Conservation (phyloP, 1,140 invertebrate genomes). For the Drosophila parvula region DNA sequence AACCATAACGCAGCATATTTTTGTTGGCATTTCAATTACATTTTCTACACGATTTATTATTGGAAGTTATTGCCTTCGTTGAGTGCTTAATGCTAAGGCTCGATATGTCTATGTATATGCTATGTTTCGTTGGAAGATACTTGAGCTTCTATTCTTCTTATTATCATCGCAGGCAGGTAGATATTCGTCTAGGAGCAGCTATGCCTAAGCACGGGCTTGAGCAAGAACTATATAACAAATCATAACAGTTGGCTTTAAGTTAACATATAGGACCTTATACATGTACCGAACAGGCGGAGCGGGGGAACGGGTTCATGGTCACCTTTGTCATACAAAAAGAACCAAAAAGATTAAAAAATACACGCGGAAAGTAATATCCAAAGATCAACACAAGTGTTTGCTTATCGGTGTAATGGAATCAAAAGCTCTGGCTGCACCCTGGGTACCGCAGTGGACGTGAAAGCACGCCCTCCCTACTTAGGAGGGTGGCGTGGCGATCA, state of each 20-base stretch:
- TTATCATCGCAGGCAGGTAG: slow-evolving; percentile 49
- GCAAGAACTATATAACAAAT: slow-evolving; percentile 70
- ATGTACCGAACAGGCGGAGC: slow-evolving; percentile 37
- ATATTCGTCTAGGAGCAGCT: slow-evolving; percentile 41
- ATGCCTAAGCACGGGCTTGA: slow-evolving; percentile 58
- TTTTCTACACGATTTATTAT: slow-evolving; percentile 54
- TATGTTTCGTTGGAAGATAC: slow-evolving; percentile 73
- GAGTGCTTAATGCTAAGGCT: slow-evolving; percentile 68
- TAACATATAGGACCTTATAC: slow-evolving; percentile 47
- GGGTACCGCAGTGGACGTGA: background rate
- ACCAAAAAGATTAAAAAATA: slow-evolving; percentile 73
- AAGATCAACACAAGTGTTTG: slow-evolving; percentile 77
- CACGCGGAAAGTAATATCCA: slow-evolving; percentile 79
- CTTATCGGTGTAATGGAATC: slow-evolving; percentile 73
- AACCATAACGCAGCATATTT: slow-evolving; percentile 2
- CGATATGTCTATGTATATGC: slow-evolving; percentile 78
- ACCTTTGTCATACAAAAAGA: slow-evolving; percentile 44
- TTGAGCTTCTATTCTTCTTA: slow-evolving; percentile 68
- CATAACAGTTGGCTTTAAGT: slow-evolving; percentile 42
- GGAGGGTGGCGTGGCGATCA: slow-evolving; percentile 17
- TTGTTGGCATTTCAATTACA: slow-evolving; percentile 10
- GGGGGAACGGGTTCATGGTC: background rate
- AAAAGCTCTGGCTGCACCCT: slow-evolving; percentile 44
- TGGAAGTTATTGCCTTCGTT: slow-evolving; percentile 77
- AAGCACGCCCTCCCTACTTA: slow-evolving; percentile 1